phyloP scores from a whole-genome alignment of 2,113 vertebrate genomes.

The Mungos mungo region DNA sequence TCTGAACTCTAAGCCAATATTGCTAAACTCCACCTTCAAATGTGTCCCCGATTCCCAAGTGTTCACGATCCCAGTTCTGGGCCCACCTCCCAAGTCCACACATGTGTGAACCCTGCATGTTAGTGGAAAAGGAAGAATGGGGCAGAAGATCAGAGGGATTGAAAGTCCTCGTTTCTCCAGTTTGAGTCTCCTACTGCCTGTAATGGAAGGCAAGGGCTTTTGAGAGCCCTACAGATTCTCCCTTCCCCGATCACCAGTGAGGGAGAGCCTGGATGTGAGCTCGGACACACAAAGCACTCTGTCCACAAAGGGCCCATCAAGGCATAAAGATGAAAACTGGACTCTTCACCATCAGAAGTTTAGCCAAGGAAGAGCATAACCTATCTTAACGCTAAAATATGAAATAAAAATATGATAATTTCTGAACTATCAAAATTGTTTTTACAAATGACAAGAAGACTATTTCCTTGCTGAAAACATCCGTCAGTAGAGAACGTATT shows the following conservation, averaged over 20 bases:
- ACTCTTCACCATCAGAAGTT: neutral
- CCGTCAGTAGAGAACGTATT: neutral
- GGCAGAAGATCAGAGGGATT: neutral
- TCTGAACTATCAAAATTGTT: neutral
- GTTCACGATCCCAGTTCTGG: neutral
- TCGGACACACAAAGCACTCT: neutral
- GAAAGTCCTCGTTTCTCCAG: neutral
- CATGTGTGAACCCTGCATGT: neutral
- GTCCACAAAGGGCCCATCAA: neutral
- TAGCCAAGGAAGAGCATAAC: neutral
- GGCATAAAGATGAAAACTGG: neutral
- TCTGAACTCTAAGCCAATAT: neutral
- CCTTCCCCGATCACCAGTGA: neutral
- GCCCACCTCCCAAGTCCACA: neutral
- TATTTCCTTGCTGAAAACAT: neutral
- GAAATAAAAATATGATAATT: neutral
- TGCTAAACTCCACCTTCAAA: neutral
- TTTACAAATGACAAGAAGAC: neutral
- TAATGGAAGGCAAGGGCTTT: neutral
- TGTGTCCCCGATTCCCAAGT: neutral
- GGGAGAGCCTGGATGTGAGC: neutral
- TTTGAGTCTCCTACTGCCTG: neutral
- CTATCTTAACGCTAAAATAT: too few relatives aligned
- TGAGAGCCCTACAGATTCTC: rapidly evolving
- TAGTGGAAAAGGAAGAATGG: neutral